Conservation (phyloP, 1,140 invertebrate species). For the Leptinotarsa texana region DNA sequence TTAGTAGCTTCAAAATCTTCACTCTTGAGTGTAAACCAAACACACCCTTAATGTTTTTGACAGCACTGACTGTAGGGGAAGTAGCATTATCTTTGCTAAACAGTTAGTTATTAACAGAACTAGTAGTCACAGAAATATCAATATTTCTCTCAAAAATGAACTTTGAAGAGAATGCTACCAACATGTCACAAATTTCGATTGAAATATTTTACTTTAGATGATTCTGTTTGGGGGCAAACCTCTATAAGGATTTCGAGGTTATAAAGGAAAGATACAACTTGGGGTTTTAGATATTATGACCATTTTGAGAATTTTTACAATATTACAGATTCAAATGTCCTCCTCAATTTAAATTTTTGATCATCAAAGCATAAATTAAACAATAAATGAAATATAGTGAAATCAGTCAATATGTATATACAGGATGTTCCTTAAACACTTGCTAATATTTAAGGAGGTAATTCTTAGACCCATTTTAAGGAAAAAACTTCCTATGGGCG, state of each 20-base stretch:
- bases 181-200: constrained; percentile 62
- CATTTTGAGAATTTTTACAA: no score
- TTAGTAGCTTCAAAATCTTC: constrained; percentile 1
- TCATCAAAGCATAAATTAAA: no score
- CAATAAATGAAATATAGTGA: no score
- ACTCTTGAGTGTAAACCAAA: constrained; percentile 60
- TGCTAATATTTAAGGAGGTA: no score
- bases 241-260: constrained; percentile 57
- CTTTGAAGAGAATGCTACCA: constrained; percentile 64
- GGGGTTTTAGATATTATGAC: neutral
- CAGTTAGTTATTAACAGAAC: constrained; percentile 63
- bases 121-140: constrained; percentile 59
- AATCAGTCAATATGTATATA: no score
- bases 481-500: no score
- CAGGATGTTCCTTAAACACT: no score
- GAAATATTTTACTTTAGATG: constrained; percentile 56
- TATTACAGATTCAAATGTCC: no score
- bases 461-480: no score
- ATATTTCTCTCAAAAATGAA: constrained; percentile 65
- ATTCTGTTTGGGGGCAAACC: constrained; percentile 61
- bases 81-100: constrained; percentile 69
- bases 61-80: constrained; percentile 66
- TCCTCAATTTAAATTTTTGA: no score
- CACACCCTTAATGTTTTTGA: constrained; percentile 63
- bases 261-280: neutral